Evolutionary conservation across 2,888 invertebrate species (phyloP), one percentile per base, ranked within the genome.

Genomic region (Synanthedon myopaeformis): DNA sequence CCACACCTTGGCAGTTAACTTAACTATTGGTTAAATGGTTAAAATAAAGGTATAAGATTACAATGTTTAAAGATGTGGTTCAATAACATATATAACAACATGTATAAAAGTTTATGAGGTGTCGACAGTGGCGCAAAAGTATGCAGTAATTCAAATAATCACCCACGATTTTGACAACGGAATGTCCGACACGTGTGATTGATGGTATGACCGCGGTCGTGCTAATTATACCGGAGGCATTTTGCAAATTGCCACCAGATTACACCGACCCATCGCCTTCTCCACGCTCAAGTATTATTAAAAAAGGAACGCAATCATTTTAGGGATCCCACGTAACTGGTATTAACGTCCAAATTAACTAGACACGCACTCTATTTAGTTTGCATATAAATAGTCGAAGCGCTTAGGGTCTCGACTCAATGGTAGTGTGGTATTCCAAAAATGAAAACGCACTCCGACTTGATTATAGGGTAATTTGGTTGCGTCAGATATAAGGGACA

Each of bases 171-270:
- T 42, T 41, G 45, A 14, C 42, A 11, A 17, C 10, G 42, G 42
- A 11, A 52, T 42, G 52, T 42, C 42, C 17, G 52, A 23, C 52
- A 42, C 17, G 52, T 52, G 52, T 52, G 52, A 52, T 52, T 52
- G 42, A 52, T 52, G 42, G 11, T 42, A 17, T 11, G 42, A 42
- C 42, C 41, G 17, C 49, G 6, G n/a, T n/a, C 45, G 23, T 19
- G 17, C 12, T 49, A 49, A 49, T 49, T 49, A 17, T 49, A 49
- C 49, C 23, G 12, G 14, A 45, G 45, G 35, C 35, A 35, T 35
- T 35, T 35, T 35, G 35, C 35, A 35, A 35, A 35, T 35, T 35
- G 35, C 35, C 35, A 35, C 35, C 35, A 35, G 35, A 35, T 35
- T 35, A 35, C 35, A 35, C 35, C 35, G 10, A 35, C 35, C 35